These are phyloP conservation scores for Brotula barbata DNA, from an alignment of 2,797 vertebrate species.

Conservation along the genomic window DNA sequence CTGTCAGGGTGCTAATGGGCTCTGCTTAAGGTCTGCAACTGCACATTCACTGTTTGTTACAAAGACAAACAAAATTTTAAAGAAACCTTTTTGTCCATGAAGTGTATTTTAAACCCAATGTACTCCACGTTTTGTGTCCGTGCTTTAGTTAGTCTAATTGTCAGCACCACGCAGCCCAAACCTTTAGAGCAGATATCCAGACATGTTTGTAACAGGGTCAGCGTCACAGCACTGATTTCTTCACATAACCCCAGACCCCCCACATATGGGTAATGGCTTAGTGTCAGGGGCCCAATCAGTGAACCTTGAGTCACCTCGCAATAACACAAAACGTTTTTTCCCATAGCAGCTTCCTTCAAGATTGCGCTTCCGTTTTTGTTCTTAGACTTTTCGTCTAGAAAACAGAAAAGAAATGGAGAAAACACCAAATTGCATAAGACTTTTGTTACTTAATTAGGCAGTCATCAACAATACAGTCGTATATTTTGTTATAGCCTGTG, in stretches of 20 bases:
- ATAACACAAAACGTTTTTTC: slow-evolving; percentile 61
- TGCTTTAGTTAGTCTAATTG: slow-evolving; percentile 16
- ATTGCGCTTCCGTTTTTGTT: slow-evolving; percentile 3
- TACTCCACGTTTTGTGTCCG: slow-evolving; percentile 3
- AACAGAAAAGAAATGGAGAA: background rate
- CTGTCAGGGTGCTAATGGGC: slow-evolving; percentile 77
- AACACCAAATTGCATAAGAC: too few species aligned
- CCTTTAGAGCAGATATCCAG: slow-evolving; percentile 30
- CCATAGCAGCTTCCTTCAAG: slow-evolving; percentile 33
- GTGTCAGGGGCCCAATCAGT: slow-evolving; percentile 57
- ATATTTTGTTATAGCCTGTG: background rate
- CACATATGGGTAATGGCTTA: slow-evolving; percentile 64
- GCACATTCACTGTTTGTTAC: background rate
- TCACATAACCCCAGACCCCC: slow-evolving; percentile 50
- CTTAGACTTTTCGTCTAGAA: slow-evolving; percentile 6
- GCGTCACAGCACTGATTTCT: slow-evolving; percentile 57
- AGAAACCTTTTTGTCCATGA: background rate
- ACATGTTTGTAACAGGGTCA: slow-evolving; percentile 17
- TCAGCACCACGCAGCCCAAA: background rate
- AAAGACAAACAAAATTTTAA: slow-evolving; percentile 9
- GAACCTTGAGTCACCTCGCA: slow-evolving; percentile 70
- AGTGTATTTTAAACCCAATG: slow-evolving; percentile 10
- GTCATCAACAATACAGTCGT: too few species aligned
- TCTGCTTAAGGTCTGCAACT: slow-evolving; percentile 58
- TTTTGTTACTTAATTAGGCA: background rate